Evolutionary conservation across 64 coral and sea anemone species (phyloP).

Genomic region (Hydrozoanthus tunicans): DNA sequence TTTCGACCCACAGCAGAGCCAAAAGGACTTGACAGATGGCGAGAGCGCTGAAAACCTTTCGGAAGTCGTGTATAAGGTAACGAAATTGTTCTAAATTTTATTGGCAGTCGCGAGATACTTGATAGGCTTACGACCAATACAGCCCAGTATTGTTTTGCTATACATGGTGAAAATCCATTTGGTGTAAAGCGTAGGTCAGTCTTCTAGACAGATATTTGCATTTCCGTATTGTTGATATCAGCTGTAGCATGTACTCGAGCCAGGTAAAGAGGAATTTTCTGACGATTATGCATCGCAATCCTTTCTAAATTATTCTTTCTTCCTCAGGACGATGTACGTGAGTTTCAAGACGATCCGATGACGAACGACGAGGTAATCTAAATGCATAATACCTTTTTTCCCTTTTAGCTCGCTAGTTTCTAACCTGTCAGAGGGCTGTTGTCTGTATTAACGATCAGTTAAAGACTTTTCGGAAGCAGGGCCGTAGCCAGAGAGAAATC

Average conservation of each 20-base stretch:
- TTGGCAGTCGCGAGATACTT: background rate
- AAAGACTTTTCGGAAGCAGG: too few relatives aligned
- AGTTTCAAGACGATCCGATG: slow-evolving; percentile 93
- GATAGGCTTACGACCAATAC: background rate
- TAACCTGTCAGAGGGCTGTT: background rate
- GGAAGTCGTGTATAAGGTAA: slow-evolving; percentile 83
- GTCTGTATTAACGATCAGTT: background rate
- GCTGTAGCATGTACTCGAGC: slow-evolving; percentile 9
- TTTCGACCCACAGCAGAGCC: slow-evolving; percentile 44
- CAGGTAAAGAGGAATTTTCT: background rate
- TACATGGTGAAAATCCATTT: background rate
- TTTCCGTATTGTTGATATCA: background rate
- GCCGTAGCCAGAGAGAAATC: too few relatives aligned
- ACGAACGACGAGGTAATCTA: slow-evolving; percentile 84
- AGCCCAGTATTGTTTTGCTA: background rate
- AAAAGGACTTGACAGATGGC: slow-evolving; percentile 67
- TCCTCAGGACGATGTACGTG: slow-evolving; percentile 65
- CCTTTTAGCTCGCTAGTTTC: background rate
- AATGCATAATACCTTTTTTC: background rate
- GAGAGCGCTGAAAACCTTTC: slow-evolving; percentile 67
- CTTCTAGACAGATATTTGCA: background rate
- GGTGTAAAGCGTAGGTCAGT: background rate
- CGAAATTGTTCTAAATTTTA: background rate
- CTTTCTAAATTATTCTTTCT: background rate
- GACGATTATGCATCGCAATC: too few relatives aligned